Base-by-base conservation (phyloP, 2,888 invertebrate genomes). In the Trichogramma dendrolimi region DNA sequence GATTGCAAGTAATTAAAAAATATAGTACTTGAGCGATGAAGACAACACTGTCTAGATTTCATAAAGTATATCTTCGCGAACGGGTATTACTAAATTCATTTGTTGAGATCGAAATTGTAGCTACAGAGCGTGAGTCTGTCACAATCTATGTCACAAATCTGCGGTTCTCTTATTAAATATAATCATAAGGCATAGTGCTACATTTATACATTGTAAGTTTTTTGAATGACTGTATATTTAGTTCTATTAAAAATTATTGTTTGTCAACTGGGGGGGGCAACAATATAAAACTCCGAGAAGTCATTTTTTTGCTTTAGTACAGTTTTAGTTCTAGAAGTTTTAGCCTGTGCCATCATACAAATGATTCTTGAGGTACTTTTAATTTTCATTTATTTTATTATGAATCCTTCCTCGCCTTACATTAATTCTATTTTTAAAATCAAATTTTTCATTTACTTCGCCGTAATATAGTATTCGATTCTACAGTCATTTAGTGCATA, bases 131-230 rank as follows among this genome's bases (percentile, higher is more conserved):
- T 27, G 27, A 27, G 46, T 60, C 59, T 53, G 66, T 60, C 62
- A 63, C 63, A 27, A 27, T 27, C 27, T 27, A 27, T 67, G 67
- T 68, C 68, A 71, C 67, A 68, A 67, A 69, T 69, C 71, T 78
- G 77, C 78, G 78, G 78, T 77, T 79, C 75, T 72, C 73, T 74
- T 76, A 77, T 77, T 74, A 76, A 71, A 71, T 72, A 68, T 75
- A 77, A 78, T 78, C 71, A 74, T 27, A 27, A 27, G 27, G 27
- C 27, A 27, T 66, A 71, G 74, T 69, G 71, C 72, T 72, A 70
- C 70, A 70, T 73, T 71, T 69, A 71, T 71, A 27, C 27, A 72
- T 74, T 75, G 72, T 75, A 73, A 68, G 71, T 71, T 67, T 71
- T 64, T 67, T 69, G 71, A 76, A 76, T 77, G 68, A 74, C 72